Evolutionary conservation across 2,888 invertebrate species (phyloP).

Genomic region (Ommatoiulus sabulosus): DNA sequence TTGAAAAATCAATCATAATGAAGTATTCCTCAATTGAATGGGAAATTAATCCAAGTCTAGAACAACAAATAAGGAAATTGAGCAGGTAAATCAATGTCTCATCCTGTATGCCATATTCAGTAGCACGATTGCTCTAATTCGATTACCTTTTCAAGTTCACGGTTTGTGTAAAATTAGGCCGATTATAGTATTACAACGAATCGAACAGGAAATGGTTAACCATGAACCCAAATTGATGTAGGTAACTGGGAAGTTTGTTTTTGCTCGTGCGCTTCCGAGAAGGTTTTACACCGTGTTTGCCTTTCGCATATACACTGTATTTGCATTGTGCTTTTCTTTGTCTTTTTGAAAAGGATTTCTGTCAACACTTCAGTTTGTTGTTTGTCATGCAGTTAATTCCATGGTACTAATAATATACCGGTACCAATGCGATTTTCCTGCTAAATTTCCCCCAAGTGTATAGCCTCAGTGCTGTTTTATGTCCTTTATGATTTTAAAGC

Average conservation of each 20-base stretch:
- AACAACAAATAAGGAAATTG: too few relatives aligned
- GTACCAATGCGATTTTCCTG: conserved; percentile 8
- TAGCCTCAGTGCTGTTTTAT: background rate
- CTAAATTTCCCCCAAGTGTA: background rate
- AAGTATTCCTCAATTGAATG: too few relatives aligned
- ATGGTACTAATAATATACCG: conserved; percentile 34
- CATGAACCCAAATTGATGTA: conserved; percentile 21
- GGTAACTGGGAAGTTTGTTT: conserved; percentile 1
- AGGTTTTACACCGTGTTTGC: conserved; percentile 18
- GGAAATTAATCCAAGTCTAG: too few relatives aligned
- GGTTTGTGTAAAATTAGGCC: background rate
- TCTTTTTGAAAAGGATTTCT: conserved; percentile 7
- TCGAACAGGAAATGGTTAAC: conserved; percentile 19
- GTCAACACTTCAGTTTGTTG: conserved; percentile 24
- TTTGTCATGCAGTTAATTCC: conserved; percentile 20
- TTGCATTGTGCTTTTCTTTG: background rate
- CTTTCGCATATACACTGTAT: conserved; percentile 24
- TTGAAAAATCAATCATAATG: too few relatives aligned
- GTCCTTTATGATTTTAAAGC: background rate
- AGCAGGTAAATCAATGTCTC: too few relatives aligned
- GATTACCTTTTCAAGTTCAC: background rate
- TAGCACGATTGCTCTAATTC: too few relatives aligned
- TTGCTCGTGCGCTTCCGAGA: conserved; percentile 1
- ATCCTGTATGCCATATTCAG: too few relatives aligned
- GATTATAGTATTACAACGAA: background rate